Evolutionary conservation across 2,113 vertebrate genomes (phyloP), one percentile per base, ranked within the genome.

Genomic region (Apteryx owenii): DNA sequence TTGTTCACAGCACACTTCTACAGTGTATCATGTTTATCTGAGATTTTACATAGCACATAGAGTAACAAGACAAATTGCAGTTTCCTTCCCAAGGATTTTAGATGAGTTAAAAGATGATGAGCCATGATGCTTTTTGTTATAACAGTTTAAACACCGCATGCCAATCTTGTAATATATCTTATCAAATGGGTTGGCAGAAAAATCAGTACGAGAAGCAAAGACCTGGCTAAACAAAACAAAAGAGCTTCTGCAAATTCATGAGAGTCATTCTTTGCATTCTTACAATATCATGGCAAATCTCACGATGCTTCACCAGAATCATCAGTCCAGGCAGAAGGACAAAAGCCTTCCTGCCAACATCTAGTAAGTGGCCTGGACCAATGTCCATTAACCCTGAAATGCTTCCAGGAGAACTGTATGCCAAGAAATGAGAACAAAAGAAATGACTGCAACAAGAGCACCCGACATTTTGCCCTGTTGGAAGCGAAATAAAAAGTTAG

Each of bases 401-500:
- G 66, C 84, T 89, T 95, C 86, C 94, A 94, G 48, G 42, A 54
- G 36, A 88, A 82, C 19, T 19, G 12, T 77, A 78, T 82, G 91
- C 96, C 95, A 97, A 89, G 91, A 93, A 94, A 85, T 0, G 3
- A 94, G 85, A 91, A 95, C 91, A 93, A 95, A 95, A 93, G 83
- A 69, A 85, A 85, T 48, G 73, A 75, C 68, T 68, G 60, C 56
- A 83, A 68, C 26, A 64, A 86, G 81, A 83, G 31, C n/a, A n/a
- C 71, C 71, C 0, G 8, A 88, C 54, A 51, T 85, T 95, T 94
- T 81, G 20, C 79, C 68, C 85, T 83, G 64, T 26, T 96, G 94
- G 89, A 95, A 93, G 90, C 6, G 9, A 88, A 94, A 70, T 85
- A 85, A 80, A 96, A 95, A 89, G 93, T 96, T 95, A 97, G 94